phyloP scores from a whole-genome alignment of 2,797 vertebrate genomes.

The Balearica regulorum region DNA sequence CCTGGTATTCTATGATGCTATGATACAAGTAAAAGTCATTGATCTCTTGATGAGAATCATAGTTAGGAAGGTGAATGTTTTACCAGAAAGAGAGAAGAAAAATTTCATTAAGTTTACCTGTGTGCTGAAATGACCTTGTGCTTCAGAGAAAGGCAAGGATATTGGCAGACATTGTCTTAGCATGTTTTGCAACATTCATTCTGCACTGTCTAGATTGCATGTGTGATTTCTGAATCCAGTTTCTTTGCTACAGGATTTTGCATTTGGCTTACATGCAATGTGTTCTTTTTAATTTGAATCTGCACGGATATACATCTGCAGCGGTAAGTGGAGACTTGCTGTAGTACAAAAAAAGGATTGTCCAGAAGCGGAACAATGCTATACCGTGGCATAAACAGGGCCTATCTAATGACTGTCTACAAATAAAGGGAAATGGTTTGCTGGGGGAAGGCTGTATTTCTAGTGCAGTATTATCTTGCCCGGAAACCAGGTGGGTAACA shows the following conservation, averaged over 20 bases:
- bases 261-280: neutral
- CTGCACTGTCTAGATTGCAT: neutral
- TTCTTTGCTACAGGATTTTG: neutral
- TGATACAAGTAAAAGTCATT: neutral
- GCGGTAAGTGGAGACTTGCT: neutral
- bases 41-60: neutral
- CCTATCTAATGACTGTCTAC: neutral
- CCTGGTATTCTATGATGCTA: too few species aligned
- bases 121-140: neutral
- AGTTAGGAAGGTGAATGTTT: neutral
- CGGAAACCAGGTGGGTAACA: neutral
- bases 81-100: neutral
- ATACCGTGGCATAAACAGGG: too few species aligned
- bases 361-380: neutral
- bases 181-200: neutral
- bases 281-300: neutral
- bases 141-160: neutral
- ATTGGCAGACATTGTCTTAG: neutral
- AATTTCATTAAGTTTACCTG: neutral
- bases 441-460: neutral
- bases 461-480: neutral
- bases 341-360: neutral
- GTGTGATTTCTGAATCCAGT: neutral
- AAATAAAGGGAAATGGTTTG: neutral
- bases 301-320: neutral